Conservation (phyloP, 2,888 invertebrate genomes). For the Trissolcus japonicus region DNA sequence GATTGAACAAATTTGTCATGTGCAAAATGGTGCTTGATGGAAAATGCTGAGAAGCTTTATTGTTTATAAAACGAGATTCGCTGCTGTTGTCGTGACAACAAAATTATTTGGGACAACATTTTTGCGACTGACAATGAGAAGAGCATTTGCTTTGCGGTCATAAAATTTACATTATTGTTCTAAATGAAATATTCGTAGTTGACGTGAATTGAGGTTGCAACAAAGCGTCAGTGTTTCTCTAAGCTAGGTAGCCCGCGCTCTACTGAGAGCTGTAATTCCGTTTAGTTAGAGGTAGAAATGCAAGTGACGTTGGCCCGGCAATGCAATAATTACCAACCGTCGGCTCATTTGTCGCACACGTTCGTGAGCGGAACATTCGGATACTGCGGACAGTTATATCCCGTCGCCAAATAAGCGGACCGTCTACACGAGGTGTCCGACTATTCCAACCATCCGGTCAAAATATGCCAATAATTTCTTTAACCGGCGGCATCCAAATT, state of each 20-base stretch:
- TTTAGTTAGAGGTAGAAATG: conserved; percentile 54
- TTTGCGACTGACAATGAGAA: conserved; percentile 34
- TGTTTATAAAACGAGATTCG: conserved; percentile 33
- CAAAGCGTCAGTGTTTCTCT: conserved; percentile 48
- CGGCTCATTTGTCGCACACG: conserved; percentile 55
- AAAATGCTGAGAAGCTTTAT: neutral
- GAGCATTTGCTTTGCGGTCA: conserved; percentile 37
- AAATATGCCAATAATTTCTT: conserved; percentile 3
- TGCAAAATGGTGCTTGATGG: no score
- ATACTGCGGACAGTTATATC: conserved; percentile 32
- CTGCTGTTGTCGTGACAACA: conserved; percentile 33
- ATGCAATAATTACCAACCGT: conserved; percentile 53
- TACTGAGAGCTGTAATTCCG: conserved; percentile 51
- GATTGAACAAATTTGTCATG: no score
- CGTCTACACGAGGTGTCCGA: conserved; percentile 9
- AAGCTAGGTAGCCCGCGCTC: conserved; percentile 40
- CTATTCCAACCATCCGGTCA: conserved; percentile 7
- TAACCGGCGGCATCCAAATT: neutral
- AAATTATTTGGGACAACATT: conserved; percentile 50
- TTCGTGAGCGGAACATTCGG: conserved; percentile 44
- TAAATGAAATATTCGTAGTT: conserved; percentile 54
- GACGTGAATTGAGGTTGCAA: conserved; percentile 54
- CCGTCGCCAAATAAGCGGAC: conserved; percentile 33
- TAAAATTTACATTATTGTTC: conserved; percentile 43
- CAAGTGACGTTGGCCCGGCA: conserved; percentile 52